Percentiles rank a stretch among this genome's conserved stretches.
These are phyloP conservation scores for Xestia sexstrigata DNA, from an alignment of 2,888 invertebrate genomes.

Conservation along the genomic window DNA sequence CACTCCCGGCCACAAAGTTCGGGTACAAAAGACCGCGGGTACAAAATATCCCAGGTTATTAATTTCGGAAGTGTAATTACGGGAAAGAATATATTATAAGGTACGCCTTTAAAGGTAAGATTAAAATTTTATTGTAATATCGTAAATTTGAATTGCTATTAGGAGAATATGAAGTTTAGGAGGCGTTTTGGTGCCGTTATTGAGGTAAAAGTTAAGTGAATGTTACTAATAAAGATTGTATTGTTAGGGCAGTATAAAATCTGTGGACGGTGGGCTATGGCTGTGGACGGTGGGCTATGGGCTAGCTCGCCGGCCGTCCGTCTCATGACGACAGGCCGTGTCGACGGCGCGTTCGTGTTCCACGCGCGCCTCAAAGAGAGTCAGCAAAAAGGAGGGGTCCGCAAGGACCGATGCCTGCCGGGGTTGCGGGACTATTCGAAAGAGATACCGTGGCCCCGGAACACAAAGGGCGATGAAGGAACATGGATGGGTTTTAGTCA, in stretches of 20 bases:
- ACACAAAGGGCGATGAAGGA: too few species aligned
- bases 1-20: slow-evolving; percentile 66
- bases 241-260: slow-evolving; percentile 1
- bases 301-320: too few species aligned
- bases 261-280: too few species aligned
- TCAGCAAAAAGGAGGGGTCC: too few species aligned
- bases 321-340: too few species aligned
- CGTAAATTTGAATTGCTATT: slow-evolving; percentile 58
- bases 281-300: too few species aligned
- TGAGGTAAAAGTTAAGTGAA: slow-evolving; percentile 20
- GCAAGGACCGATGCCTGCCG: too few species aligned
- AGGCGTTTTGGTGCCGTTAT: slow-evolving; percentile 25
- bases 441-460: too few species aligned
- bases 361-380: too few species aligned
- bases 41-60: slow-evolving; percentile 67
- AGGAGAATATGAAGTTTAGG: slow-evolving; percentile 39
- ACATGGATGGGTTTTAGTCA: too few species aligned
- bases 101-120: slow-evolving; percentile 56
- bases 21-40: slow-evolving; percentile 64
- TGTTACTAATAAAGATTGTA: slow-evolving; percentile 15
- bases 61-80: slow-evolving; percentile 69
- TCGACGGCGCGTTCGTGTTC: too few species aligned
- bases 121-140: slow-evolving; percentile 63
- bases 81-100: slow-evolving; percentile 67
- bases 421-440: too few species aligned